Conservation (phyloP, 2,113 vertebrate species). For the Coptodon bakossiorum region DNA sequence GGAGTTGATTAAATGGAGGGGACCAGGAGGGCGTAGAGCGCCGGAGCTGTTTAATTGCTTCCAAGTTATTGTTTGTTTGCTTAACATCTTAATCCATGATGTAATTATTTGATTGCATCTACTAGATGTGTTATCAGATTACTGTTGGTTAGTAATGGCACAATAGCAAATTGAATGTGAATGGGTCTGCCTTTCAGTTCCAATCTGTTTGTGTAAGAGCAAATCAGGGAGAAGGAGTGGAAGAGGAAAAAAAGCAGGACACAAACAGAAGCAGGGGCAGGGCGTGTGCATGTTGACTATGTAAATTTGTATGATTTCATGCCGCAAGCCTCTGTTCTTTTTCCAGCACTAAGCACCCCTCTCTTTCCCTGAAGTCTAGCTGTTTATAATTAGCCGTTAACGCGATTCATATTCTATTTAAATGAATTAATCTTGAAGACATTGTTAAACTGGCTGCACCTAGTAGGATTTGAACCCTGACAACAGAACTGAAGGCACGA, state of each 20-base stretch:
- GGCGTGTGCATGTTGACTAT: background rate
- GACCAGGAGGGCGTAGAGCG: background rate
- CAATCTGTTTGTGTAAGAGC: background rate
- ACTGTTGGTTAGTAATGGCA: background rate
- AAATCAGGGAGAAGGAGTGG: background rate
- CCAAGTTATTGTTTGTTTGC: background rate
- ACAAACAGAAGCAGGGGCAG: background rate
- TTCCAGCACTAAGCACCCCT: background rate
- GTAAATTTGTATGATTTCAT: slow-evolving; percentile 26
- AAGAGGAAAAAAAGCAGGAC: background rate
- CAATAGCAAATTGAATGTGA: background rate
- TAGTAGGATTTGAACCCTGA: slow-evolving; percentile 10
- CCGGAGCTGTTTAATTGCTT: background rate
- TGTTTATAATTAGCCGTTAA: slow-evolving; percentile 42
- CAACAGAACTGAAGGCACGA: slow-evolving; percentile 16
- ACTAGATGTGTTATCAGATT: slow-evolving; percentile 8
- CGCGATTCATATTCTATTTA: slow-evolving; percentile 29
- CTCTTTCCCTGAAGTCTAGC: slow-evolving; percentile 22
- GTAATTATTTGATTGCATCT: slow-evolving; percentile 32
- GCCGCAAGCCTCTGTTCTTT: slow-evolving; percentile 8
- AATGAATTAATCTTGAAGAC: slow-evolving; percentile 34
- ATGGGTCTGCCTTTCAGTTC: background rate
- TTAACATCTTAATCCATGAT: slow-evolving; percentile 17
- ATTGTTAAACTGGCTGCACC: slow-evolving; percentile 34
- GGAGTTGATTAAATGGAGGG: background rate